Conservation (phyloP, 2,888 invertebrate species). For the Sepioteuthis lessoniana region DNA sequence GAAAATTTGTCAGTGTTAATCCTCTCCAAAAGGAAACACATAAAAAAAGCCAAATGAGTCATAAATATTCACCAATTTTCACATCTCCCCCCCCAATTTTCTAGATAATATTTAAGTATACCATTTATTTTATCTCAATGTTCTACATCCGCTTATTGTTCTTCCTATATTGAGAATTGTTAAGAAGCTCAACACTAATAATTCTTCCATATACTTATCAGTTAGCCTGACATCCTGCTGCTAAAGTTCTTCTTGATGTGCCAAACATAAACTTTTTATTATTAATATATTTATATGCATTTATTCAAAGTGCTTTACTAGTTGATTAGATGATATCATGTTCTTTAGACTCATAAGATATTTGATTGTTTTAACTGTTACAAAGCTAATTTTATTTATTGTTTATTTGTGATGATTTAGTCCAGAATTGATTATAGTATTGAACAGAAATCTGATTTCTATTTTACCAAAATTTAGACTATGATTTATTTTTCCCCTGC, state of each 20-base stretch:
- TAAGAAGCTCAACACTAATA: background rate
- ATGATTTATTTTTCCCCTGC: too few relatives aligned
- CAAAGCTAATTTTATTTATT: background rate
- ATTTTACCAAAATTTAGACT: too few relatives aligned
- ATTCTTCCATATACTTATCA: background rate
- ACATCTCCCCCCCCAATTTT: too few relatives aligned
- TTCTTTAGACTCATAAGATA: background rate
- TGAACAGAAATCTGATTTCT: too few relatives aligned
- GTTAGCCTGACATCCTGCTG: background rate
- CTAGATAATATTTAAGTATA: background rate
- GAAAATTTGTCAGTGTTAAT: too few relatives aligned
- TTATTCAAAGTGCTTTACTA: background rate
- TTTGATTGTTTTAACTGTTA: constrained; percentile 10
- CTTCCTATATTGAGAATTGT: background rate
- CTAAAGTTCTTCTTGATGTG: background rate
- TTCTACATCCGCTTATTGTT: background rate
- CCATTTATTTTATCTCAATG: background rate
- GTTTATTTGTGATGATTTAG: background rate
- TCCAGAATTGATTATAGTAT: too few relatives aligned
- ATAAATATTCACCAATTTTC: background rate
- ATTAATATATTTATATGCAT: background rate
- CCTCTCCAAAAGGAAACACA: too few relatives aligned
- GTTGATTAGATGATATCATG: background rate
- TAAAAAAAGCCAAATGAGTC: too few relatives aligned
- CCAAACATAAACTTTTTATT: background rate